Conservation (phyloP, 2,113 vertebrate species). For the Rhinopithecus roxellana region DNA sequence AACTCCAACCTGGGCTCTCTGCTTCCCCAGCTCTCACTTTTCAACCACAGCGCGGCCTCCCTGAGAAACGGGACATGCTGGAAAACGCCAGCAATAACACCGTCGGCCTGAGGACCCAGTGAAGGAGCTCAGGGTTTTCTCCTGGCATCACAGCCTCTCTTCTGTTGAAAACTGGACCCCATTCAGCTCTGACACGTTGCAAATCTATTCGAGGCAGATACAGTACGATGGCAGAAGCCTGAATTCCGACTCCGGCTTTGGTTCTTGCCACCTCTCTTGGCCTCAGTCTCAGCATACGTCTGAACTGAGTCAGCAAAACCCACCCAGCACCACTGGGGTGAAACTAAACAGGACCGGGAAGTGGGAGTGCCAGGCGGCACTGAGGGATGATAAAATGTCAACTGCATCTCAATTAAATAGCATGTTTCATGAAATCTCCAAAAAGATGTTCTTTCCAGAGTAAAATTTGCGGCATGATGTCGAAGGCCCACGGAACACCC, state of each 20-base stretch:
- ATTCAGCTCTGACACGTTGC: rapidly evolving
- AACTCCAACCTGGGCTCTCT: neutral
- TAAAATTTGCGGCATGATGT: neutral
- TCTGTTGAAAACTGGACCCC: rapidly evolving
- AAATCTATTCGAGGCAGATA: neutral
- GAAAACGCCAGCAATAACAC: rapidly evolving
- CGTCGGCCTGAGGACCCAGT: rapidly evolving
- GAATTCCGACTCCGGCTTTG: rapidly evolving
- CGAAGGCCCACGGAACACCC: neutral
- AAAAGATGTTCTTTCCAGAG: too few relatives aligned
- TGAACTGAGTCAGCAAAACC: neutral
- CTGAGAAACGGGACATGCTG: neutral
- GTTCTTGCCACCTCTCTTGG: neutral
- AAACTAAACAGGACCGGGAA: too few relatives aligned
- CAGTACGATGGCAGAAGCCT: rapidly evolving
- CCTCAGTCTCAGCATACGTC: neutral
- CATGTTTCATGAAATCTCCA: neutral
- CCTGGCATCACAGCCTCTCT: neutral
- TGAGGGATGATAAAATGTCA: neutral
- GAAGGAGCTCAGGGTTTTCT: neutral
- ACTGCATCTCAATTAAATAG: neutral
- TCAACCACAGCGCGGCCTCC: rapidly evolving
- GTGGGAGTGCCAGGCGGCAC: too few relatives aligned
- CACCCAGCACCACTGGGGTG: neutral
- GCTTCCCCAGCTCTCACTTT: too few relatives aligned